Percentiles rank a stretch among this genome's conserved stretches.
These are phyloP conservation scores for Diabrotica balteata DNA, from an alignment of 2,888 invertebrate genomes.

Conservation along the genomic window DNA sequence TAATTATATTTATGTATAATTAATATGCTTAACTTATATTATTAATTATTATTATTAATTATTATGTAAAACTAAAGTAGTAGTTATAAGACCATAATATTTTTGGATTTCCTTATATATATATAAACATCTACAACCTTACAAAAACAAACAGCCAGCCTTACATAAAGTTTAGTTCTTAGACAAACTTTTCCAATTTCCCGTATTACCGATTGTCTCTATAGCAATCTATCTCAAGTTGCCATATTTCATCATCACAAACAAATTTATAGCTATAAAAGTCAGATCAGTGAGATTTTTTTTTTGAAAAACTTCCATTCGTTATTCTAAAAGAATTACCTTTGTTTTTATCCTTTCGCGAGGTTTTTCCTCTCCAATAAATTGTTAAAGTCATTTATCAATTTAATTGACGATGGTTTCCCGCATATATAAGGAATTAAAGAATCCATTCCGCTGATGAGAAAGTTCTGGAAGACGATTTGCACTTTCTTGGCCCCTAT, in stretches of 20 bases:
- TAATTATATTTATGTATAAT: too few relatives aligned
- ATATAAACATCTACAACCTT: too few relatives aligned
- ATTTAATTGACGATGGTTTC: conserved; percentile 29
- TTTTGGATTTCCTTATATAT: too few relatives aligned
- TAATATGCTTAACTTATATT: too few relatives aligned
- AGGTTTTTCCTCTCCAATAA: conserved; percentile 18
- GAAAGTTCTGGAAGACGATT: conserved; percentile 21
- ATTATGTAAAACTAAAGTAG: too few relatives aligned
- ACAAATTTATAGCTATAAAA: conserved; percentile 8
- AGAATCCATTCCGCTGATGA: conserved; percentile 18
- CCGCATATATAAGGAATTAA: conserved; percentile 27
- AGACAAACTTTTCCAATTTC: too few relatives aligned
- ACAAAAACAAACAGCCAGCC: too few relatives aligned
- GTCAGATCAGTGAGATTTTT: conserved; percentile 1
- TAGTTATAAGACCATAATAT: too few relatives aligned
- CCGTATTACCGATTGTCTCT: background rate
- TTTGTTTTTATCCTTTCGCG: conserved; percentile 10
- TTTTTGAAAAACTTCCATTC: conserved; percentile 3
- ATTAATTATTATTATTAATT: too few relatives aligned
- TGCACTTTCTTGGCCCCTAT: conserved; percentile 6
- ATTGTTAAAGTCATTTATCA: conserved; percentile 26
- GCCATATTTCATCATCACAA: conserved; percentile 5
- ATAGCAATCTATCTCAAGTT: background rate
- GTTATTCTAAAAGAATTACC: conserved; percentile 14
- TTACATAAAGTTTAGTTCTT: too few relatives aligned